Percentiles rank a stretch among this genome's conserved stretches.
phyloP scores from a whole-genome alignment of 2,113 vertebrate genomes.

The Psittacus erithacus region DNA sequence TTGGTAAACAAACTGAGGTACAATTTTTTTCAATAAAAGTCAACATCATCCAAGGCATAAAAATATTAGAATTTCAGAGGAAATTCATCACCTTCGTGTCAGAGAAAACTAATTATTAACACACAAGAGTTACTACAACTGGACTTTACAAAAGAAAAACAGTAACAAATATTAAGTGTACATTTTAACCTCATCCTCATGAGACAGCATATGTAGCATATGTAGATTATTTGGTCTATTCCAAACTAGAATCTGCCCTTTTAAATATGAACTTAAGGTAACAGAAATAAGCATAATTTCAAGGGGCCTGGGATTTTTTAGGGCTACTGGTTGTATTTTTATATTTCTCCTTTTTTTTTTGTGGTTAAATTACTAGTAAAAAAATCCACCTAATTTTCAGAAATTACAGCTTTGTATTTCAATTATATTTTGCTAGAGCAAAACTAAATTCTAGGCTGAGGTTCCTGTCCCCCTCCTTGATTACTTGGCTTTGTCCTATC shows the following conservation, averaged over 20 bases:
- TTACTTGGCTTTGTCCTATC: slow-evolving; percentile 10
- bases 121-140: neutral
- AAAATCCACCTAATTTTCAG: neutral
- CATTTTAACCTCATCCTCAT: neutral
- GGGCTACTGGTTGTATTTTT: neutral
- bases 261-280: neutral
- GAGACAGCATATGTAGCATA: neutral
- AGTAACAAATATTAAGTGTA: neutral
- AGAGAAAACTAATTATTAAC: neutral
- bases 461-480: neutral
- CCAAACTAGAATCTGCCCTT: neutral
- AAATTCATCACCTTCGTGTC: neutral
- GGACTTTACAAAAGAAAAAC: neutral
- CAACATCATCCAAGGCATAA: neutral
- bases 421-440: neutral
- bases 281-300: neutral
- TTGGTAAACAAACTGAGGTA: neutral
- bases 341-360: neutral
- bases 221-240: neutral
- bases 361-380: neutral
- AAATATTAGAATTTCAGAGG: neutral
- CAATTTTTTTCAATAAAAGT: neutral
- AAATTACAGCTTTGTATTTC: neutral
- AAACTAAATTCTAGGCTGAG: neutral
- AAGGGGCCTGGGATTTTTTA: neutral